Evolutionary conservation across 2,113 vertebrate species (phyloP), one percentile per base, ranked within the genome.

Genomic region (Aspiorhynchus laticeps): DNA sequence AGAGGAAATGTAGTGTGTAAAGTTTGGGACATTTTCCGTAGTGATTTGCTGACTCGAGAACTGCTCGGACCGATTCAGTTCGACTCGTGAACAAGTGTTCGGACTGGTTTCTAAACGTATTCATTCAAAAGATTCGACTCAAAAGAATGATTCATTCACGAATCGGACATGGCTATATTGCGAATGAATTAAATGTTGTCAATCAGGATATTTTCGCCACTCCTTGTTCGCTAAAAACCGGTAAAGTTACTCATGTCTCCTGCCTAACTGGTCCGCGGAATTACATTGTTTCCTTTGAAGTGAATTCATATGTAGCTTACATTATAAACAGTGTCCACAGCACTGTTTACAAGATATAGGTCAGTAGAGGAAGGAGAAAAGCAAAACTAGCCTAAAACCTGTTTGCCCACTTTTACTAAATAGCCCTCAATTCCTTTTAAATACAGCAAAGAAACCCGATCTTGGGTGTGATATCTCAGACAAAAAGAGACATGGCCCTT

Each of bases 401-500:
- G 82, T 41, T 28, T 84, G 65, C 38, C 82, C 19, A 17, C 24
- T 21, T 56, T 59, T 59, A 59, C 53, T 59, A 59, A 24, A 59
- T 59, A 59, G 19, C 19, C 17, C 26, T 2, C 63, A 8, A 1
- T 24, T 33, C 48, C 12, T 33, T 24, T 31, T 21, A 53, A n/a
- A 36, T 10, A 38, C 8, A 84, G 65, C 5, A 53, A 43, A 53
- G 80, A 19, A 87, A 83, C 33, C 6, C 19, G 41, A 38, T 83
- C 10, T 26, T 8, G 38, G 28, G 56, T 46, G 76, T 69, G 26
- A 43, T 71, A 7, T 56, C n/a, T 51, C 33, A 41, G 9, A 11
- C 21, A 61, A 51, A 36, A 76, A 76, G 28, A 63, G 28, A 7
- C 36, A 26, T 88, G 80, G 31, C 86, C 86, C 84, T 87, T 89